Evolutionary conservation across 2,888 invertebrate species (phyloP).

Genomic region (Leucozona laternaria): DNA sequence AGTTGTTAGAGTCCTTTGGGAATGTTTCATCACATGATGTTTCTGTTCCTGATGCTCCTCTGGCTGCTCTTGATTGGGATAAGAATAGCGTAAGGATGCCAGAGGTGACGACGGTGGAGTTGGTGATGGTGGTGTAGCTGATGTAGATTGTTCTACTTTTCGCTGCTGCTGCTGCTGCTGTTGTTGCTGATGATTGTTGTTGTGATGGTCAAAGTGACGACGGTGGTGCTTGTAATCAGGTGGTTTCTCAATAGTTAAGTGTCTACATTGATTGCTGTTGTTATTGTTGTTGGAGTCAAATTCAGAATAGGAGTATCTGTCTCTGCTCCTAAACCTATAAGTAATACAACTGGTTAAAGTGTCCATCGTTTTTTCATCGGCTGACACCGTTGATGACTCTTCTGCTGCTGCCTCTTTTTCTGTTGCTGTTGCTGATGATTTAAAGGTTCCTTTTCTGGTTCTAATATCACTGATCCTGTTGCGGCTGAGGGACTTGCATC

Average conservation of each 20-base stretch:
- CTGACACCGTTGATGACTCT: constrained; percentile 25
- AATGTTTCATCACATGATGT: constrained; percentile 60
- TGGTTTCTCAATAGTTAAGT: constrained; percentile 72
- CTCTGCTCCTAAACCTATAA: constrained; percentile 69
- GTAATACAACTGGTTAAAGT: constrained; percentile 69
- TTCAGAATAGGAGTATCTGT: constrained; percentile 57
- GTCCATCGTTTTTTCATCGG: constrained; percentile 56
- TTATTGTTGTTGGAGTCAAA: constrained; percentile 47
- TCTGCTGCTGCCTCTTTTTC: constrained; percentile 23
- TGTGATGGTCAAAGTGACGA: constrained; percentile 73
- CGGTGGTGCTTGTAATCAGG: constrained; percentile 76
- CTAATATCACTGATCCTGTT: constrained; percentile 68
- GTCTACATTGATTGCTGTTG: constrained; percentile 65
- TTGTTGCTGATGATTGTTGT: constrained; percentile 73
- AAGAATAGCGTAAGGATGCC: constrained; percentile 67
- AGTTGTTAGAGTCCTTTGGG: constrained; percentile 53
- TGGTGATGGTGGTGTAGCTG: constrained; percentile 50
- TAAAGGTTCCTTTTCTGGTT: constrained; percentile 54
- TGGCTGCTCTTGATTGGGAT: constrained; percentile 60
- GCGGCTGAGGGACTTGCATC: constrained; percentile 62
- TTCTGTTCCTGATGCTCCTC: constrained; percentile 35
- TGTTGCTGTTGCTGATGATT: constrained; percentile 6
- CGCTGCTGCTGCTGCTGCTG: constrained; percentile 40
- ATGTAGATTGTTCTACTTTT: constrained; percentile 62
- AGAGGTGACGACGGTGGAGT: constrained; percentile 60